Percentiles rank a stretch among this genome's conserved stretches.
Evolutionary conservation across 2,113 vertebrate species (phyloP).

Genomic region (Aegithalos caudatus): DNA sequence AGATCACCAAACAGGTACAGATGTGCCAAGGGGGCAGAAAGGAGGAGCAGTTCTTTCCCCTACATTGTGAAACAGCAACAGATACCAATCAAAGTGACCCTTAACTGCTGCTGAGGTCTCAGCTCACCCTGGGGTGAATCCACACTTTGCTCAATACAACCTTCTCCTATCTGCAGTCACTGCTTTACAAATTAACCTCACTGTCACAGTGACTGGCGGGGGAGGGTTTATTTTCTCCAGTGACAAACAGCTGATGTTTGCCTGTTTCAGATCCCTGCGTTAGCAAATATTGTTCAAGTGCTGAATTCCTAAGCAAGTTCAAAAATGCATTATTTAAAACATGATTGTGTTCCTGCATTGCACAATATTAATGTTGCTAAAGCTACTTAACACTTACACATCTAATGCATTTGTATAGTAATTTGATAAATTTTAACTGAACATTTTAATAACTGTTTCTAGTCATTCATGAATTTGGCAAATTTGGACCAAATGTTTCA

Average conservation of each 20-base stretch:
- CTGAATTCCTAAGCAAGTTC: slow-evolving; percentile 27
- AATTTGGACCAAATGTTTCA: not conserved
- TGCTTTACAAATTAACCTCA: slow-evolving; percentile 10
- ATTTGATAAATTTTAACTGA: not conserved
- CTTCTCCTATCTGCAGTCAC: not conserved
- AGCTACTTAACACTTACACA: not conserved
- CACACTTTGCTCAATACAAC: not conserved
- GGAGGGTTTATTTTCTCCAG: not conserved
- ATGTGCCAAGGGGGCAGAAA: not conserved
- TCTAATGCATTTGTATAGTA: not conserved
- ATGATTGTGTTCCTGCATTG: not conserved
- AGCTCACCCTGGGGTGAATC: not conserved
- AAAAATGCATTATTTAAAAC: slow-evolving; percentile 42
- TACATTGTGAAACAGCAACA: not conserved
- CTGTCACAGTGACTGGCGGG: not conserved
- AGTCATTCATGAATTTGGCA: not conserved
- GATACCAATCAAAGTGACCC: not conserved
- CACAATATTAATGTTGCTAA: not conserved
- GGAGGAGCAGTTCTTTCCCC: not conserved
- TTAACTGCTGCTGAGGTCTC: not conserved
- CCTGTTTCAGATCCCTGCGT: slow-evolving; percentile 4
- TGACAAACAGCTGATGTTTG: slow-evolving; percentile 16
- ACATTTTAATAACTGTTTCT: not conserved
- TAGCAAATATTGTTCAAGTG: slow-evolving; percentile 24
- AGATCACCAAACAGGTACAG: not conserved